phyloP scores from a whole-genome alignment of 1,140 invertebrate species.

The Aethina tumida region DNA sequence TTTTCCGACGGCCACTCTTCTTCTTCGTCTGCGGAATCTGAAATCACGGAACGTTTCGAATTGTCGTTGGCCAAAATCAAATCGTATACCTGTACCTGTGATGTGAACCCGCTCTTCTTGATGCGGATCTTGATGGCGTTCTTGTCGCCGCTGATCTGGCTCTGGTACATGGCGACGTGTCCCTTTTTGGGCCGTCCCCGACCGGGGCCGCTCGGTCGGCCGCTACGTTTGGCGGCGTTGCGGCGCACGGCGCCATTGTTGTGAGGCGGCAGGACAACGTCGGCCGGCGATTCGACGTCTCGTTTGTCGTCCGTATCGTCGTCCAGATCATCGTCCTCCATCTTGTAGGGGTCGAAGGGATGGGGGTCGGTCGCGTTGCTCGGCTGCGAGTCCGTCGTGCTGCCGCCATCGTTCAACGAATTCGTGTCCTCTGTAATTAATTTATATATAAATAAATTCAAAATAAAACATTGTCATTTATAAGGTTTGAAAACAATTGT shows the following conservation, averaged over 20 bases:
- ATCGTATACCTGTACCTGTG: slow-evolving; percentile 17
- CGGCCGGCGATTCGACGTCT: slow-evolving; percentile 10
- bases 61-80: neutral
- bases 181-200: slow-evolving; percentile 31
- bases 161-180: slow-evolving; percentile 39
- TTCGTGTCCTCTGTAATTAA: slow-evolving; percentile 12
- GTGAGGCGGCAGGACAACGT: slow-evolving; percentile 12
- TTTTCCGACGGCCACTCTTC: slow-evolving; percentile 40
- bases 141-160: slow-evolving; percentile 49
- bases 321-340: slow-evolving; percentile 11
- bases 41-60: slow-evolving; percentile 5
- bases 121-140: slow-evolving; percentile 54
- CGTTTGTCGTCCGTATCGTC: slow-evolving; percentile 15
- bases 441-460: neutral
- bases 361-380: slow-evolving; percentile 10
- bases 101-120: slow-evolving; percentile 43
- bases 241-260: slow-evolving; percentile 21
- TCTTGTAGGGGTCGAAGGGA: slow-evolving; percentile 12
- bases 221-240: slow-evolving; percentile 19
- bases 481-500: too few relatives aligned
- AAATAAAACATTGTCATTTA: too few relatives aligned
- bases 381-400: slow-evolving; percentile 13
- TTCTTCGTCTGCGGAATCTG: slow-evolving; percentile 32
- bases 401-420: slow-evolving; percentile 14
- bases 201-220: slow-evolving; percentile 18